phyloP scores from a whole-genome alignment of 2,113 vertebrate species.

The Tachuris rubrigastra region DNA sequence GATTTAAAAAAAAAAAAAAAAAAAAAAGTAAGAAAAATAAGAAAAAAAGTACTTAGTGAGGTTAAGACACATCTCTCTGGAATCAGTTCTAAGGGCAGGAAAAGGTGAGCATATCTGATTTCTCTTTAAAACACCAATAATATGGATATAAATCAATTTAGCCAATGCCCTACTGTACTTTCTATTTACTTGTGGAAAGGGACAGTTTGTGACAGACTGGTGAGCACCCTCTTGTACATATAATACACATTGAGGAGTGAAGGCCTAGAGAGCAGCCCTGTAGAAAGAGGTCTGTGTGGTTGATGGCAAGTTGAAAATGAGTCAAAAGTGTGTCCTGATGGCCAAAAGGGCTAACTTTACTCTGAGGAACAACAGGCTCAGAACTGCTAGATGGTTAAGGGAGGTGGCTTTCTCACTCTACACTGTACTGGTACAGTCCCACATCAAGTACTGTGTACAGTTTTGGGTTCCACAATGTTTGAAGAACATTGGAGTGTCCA shows the following conservation, averaged over 20 bases:
- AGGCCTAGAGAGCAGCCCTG: background rate
- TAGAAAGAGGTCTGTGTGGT: background rate
- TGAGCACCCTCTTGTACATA: background rate
- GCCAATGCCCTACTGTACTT: background rate
- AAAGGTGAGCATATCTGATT: background rate
- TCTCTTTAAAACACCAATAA: background rate
- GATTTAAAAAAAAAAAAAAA: background rate
- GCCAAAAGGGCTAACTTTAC: background rate
- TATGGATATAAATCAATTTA: background rate
- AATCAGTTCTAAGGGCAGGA: background rate
- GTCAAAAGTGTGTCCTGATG: background rate
- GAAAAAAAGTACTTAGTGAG: background rate
- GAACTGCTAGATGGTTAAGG: background rate
- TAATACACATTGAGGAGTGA: rapidly evolving
- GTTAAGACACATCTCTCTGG: background rate
- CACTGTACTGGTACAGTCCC: background rate
- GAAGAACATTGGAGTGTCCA: background rate
- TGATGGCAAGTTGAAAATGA: background rate
- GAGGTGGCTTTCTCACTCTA: no score
- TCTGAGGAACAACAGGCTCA: background rate
- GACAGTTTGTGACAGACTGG: background rate
- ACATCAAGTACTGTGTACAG: background rate
- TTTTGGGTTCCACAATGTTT: background rate
- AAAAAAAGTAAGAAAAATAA: background rate
- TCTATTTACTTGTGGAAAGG: background rate